These are phyloP conservation scores for Drosophila bocki DNA, from an alignment of 1,140 invertebrate species.

Conservation along the genomic window DNA sequence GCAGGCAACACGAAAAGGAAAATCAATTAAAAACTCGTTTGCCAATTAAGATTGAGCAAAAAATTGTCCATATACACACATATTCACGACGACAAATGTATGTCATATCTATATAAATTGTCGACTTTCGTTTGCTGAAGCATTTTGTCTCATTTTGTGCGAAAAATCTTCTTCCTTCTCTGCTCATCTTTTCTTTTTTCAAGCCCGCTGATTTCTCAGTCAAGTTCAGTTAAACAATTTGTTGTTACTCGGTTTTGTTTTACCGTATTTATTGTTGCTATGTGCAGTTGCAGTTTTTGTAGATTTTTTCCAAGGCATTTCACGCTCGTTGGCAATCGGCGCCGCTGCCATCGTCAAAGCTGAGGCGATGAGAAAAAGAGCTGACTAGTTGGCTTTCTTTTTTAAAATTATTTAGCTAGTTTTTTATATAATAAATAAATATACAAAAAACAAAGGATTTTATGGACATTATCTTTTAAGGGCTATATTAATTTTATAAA, in stretches of 20 bases:
- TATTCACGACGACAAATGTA: conserved; percentile 8
- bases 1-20: conserved; percentile 22
- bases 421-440: background rate
- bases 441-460: too few relatives aligned
- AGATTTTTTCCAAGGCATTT: conserved; percentile 67
- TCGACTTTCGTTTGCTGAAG: conserved; percentile 39
- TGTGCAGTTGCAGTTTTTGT: conserved; percentile 58
- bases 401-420: background rate
- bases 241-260: conserved; percentile 56
- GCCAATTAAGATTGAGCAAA: conserved; percentile 35
- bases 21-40: conserved; percentile 65
- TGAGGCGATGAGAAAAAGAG: conserved; percentile 16
- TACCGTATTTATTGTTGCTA: conserved; percentile 61
- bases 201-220: conserved; percentile 74
- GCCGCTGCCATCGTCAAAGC: conserved; percentile 54
- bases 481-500: too few relatives aligned
- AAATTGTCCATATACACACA: conserved; percentile 6
- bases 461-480: too few relatives aligned
- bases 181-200: conserved; percentile 1
- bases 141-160: conserved; percentile 47
- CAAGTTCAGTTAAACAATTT: conserved; percentile 83
- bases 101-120: conserved; percentile 31
- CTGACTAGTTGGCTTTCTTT: conserved; percentile 10
- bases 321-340: conserved; percentile 73
- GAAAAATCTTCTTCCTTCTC: conserved; percentile 36